Conservation (phyloP, 2,113 vertebrate species). For the Sinosuthora webbiana region DNA sequence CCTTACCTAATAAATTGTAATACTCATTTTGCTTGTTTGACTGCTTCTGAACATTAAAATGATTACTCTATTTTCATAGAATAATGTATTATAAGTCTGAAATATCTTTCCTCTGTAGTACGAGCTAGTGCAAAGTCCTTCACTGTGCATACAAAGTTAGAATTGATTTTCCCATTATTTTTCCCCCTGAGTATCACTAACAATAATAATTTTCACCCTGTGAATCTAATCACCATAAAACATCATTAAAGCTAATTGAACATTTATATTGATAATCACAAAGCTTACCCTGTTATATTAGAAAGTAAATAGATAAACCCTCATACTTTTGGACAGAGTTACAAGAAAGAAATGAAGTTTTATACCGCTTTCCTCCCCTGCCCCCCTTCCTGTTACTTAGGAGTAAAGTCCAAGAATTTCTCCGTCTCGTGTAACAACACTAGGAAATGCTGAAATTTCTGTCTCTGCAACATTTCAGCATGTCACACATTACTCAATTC, state of each 20-base stretch:
- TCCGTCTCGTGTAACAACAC: not conserved
- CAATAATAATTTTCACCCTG: slow-evolving; percentile 37
- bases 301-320: slow-evolving; percentile 2
- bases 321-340: not conserved
- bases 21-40: slow-evolving; percentile 47
- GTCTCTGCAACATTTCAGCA: not conserved
- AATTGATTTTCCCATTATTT: slow-evolving; percentile 36
- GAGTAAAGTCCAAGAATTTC: not conserved
- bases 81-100: slow-evolving; percentile 3
- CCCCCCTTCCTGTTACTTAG: not conserved
- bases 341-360: not conserved
- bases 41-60: slow-evolving; percentile 43
- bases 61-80: slow-evolving; percentile 43
- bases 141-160: slow-evolving; percentile 34
- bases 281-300: not conserved
- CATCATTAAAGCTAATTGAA: slow-evolving; percentile 48
- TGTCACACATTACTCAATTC: not conserved
- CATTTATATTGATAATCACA: slow-evolving; percentile 47
- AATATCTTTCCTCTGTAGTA: not conserved
- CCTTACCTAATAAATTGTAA: slow-evolving; percentile 47
- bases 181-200: slow-evolving; percentile 28
- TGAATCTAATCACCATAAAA: slow-evolving; percentile 52
- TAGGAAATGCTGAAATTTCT: not conserved
- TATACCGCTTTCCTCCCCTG: not conserved
- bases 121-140: not conserved